Conservation (phyloP, 2,888 invertebrate species). For the Stramonita haemastoma region DNA sequence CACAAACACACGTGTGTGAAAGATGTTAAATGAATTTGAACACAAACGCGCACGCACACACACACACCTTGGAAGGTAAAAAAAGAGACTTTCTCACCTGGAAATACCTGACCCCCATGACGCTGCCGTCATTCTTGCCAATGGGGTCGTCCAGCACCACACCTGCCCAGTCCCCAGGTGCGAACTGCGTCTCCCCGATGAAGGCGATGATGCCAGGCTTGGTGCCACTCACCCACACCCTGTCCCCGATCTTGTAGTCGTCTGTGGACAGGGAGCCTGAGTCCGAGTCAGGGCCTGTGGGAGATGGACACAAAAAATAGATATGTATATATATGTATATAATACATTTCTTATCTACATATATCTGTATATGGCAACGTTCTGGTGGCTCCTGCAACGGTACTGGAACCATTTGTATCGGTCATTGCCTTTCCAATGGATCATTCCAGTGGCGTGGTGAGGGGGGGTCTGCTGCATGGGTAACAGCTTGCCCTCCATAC, state of each 20-base stretch:
- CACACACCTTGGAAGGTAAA: neutral
- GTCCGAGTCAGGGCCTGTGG: conserved; percentile 43
- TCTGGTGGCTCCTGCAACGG: no score
- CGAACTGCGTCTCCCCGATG: conserved; percentile 77
- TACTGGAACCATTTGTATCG: no score
- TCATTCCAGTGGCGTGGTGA: no score
- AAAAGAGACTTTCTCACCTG: conserved; percentile 43
- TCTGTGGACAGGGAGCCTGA: conserved; percentile 79
- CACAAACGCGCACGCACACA: neutral
- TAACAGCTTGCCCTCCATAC: no score
- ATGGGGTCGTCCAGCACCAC: conserved; percentile 75
- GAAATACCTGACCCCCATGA: conserved; percentile 76
- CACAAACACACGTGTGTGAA: no score
- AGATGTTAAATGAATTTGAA: no score
- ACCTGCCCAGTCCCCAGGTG: conserved; percentile 77
- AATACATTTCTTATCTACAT: no score
- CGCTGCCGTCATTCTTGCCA: conserved; percentile 78
- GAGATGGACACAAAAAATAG: no score
- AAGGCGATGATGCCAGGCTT: conserved; percentile 77
- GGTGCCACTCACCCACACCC: conserved; percentile 84
- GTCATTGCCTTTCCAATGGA: no score
- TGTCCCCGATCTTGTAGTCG: conserved; percentile 96
- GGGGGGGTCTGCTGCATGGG: no score
- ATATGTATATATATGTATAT: no score
- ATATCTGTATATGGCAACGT: no score